Base-by-base conservation (phyloP, 2,888 invertebrate species). In the Drosophila meridionalis region DNA sequence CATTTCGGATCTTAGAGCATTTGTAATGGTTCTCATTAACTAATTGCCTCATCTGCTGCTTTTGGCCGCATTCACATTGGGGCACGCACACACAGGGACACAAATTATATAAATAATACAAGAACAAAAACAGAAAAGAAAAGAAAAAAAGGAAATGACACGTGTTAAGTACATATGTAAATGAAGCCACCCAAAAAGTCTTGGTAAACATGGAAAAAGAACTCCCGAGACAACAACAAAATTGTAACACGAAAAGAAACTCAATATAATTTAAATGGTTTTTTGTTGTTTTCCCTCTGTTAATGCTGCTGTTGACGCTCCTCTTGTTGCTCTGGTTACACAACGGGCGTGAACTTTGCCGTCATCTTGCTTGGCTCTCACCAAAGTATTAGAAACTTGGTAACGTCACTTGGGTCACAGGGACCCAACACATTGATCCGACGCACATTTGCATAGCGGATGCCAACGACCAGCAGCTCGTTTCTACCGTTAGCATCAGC, bases 101-200 rank as follows among this genome's bases (percentile, higher is more conserved):
- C 26, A 7, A 66, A 40, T 36, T 34, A 40, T 45, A 45, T 42
- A 43, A 52, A 63, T 40, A 45, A 45, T 32, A 36, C 14, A 36
- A 28, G 32, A 55, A 20, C 5, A 2, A 36, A 45, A 45, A 4
- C 4, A 40, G 4, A 40, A 34, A 2, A n/a, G 5, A 14, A 40
- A 7, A 30, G 0, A 4, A 28, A 28, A 7, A 32, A 8, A 68
- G 45, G 28, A 57, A 28, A 20, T 48, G 70, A 89, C 85, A 84
- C 79, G 79, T 87, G 83, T 84, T 76, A 76, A 79, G 77, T 84
- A 84, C 87, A 84, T 75, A 89, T 89, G 84, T 75, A 79, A 87
- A 84, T 86, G 63, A 80, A 62, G 69, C 52, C 56, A 45, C 40
- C 48, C 47, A 58, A 66, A 66, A 61, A 62, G 62, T 59, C 72